Conservation (phyloP, 1,140 invertebrate genomes). For the Philopotamus ludificatus region DNA sequence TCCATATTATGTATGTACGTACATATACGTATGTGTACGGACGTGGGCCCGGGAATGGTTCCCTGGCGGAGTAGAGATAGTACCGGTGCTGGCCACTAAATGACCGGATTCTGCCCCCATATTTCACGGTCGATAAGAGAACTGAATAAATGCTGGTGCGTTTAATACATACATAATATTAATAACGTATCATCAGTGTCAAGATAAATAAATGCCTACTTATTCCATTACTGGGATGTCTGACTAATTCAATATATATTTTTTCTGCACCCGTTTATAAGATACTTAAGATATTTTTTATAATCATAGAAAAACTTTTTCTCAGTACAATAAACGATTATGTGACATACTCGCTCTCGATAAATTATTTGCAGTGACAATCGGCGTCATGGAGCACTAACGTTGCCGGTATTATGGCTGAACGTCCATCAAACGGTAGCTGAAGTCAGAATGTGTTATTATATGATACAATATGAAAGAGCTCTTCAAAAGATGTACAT, state of each 20-base stretch:
- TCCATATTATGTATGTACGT: not conserved
- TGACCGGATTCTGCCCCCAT: constrained; percentile 39
- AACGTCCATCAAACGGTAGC: constrained; percentile 4
- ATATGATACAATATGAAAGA: constrained; percentile 22
- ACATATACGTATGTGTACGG: not conserved
- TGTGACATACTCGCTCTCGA: too few relatives aligned
- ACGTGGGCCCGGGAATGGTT: not conserved
- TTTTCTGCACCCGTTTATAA: too few relatives aligned
- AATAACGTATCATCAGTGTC: constrained; percentile 30
- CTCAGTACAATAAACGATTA: too few relatives aligned
- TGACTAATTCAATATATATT: too few relatives aligned
- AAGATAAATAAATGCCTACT: too few relatives aligned
- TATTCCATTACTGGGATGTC: too few relatives aligned
- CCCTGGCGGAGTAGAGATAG: constrained; percentile 22
- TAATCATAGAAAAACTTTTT: too few relatives aligned
- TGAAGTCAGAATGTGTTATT: constrained; percentile 14
- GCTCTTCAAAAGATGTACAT: not conserved
- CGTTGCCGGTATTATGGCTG: too few relatives aligned
- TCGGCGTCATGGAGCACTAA: too few relatives aligned
- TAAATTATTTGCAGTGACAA: too few relatives aligned
- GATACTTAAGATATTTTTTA: too few relatives aligned
- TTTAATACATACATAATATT: constrained; percentile 36
- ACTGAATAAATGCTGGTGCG: constrained; percentile 35
- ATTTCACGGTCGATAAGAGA: constrained; percentile 40
- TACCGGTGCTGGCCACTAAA: constrained; percentile 29